Conservation (phyloP, 2,113 vertebrate species). For the Herpailurus yagouaroundi region DNA sequence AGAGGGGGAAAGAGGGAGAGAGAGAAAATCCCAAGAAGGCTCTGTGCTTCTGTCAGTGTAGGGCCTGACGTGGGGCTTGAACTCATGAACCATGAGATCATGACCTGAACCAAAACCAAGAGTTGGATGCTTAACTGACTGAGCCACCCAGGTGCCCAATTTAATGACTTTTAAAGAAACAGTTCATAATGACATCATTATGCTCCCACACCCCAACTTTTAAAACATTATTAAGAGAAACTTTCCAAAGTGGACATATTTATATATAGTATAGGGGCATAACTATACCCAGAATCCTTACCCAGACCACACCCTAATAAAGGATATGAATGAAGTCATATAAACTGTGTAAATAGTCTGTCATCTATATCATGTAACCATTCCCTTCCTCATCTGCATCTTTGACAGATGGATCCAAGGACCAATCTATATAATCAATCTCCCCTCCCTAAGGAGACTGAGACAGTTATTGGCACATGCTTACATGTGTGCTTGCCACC, state of each 20-base stretch:
- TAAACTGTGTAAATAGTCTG: not conserved
- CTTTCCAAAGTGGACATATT: not conserved
- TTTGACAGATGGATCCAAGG: not conserved
- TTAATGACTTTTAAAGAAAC: not conserved
- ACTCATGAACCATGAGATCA: no score
- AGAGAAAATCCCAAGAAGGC: no score
- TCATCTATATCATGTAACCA: not conserved
- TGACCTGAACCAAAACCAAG: no score
- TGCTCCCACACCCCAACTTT: not conserved
- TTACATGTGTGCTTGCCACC: not conserved
- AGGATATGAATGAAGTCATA: not conserved
- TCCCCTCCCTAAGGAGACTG: not conserved
- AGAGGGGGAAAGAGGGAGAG: no score
- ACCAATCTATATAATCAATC: not conserved
- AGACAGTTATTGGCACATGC: not conserved
- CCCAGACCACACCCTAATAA: not conserved
- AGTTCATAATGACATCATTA: not conserved
- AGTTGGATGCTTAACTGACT: no score
- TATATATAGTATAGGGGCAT: not conserved
- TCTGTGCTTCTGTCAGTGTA: no score
- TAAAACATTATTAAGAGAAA: not conserved
- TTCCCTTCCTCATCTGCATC: not conserved
- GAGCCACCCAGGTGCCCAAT: no score
- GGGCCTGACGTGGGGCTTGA: no score
- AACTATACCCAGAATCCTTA: not conserved